Evolutionary conservation across 2,888 invertebrate species (phyloP), one percentile per base, ranked within the genome.

Genomic region (Cremastobaeus sp.): DNA sequence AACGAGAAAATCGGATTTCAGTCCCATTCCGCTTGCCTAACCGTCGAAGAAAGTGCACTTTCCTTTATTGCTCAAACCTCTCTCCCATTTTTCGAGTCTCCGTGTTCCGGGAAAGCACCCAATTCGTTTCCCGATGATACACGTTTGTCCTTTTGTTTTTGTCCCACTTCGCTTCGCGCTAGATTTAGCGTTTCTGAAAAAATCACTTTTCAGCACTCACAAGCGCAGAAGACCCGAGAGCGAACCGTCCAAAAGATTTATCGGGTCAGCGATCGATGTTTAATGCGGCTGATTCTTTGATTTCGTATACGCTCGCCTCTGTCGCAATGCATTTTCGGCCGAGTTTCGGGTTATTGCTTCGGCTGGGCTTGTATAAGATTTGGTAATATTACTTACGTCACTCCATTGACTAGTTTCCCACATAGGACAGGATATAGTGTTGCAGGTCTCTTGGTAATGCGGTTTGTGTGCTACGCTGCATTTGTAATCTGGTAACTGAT

Each of bases 321-420:
- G 35, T 43, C 32, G 45, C 47, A 47, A 45, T 47, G 45, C 35
- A 65, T 52, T 64, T 43, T 12, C 17, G 11, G 34, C 14, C 3
- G 35, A 43, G 52, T 32, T 34, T 59, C 11, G 6, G 18, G 12
- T 57, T 43, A 45, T 57, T 50, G 21, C 11, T n/a, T n/a, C n/a
- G n/a, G n/a, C n/a, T 32, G 30, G 39, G n/a, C 25, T 41, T 11
- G 30, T 47, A 30, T 48, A 66, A 57, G 30, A 71, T 59, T 45
- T 28, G 28, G 45, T 30, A 47, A 20, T 77, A 47, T 54, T 66
- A 91, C 95, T 93, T 90, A 97, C 97, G 90, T 94, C 93, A 55
- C 96, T 96, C 97, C 97, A 97, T 65, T 93, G 91, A 18, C 94
- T 93, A 39, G 94, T 92, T 76, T 94, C 91, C 98, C 98, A 98